Base-by-base conservation (phyloP, 37 sponge, comb jelly and placozoan genomes). In the Oopsacas minuta region DNA sequence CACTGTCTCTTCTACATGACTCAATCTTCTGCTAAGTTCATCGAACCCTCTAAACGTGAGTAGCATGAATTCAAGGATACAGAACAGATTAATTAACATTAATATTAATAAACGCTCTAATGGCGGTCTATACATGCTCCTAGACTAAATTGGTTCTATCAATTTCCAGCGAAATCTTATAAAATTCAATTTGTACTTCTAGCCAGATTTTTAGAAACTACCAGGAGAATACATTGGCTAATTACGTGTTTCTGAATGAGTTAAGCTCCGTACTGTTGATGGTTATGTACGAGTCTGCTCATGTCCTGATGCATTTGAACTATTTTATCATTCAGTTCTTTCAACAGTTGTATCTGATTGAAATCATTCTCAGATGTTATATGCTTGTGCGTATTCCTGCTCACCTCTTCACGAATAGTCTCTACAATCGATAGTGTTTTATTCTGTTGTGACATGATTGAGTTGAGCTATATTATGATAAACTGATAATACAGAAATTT, bases 191-290 rank as follows among this genome's bases (percentile, higher is more conserved):
- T n/a, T n/a, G n/a, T n/a, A n/a, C n/a, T n/a, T n/a, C n/a, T n/a
- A n/a, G n/a, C n/a, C n/a, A n/a, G 12, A 42, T 42, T 42, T 15
- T 15, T 42, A 42, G 49, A 42, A 15, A 17, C 75, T 61, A 61
- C 20, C 30, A 34, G n/a, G n/a, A n/a, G 28, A 61, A 61, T 61
- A 61, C 75, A 61, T 25, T 61, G 30, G 75, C 75, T 61, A 61
- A 61, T 61, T 61, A 61, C 75, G 75, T 61, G 75, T 61, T 61
- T 3, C 28, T n/a, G 75, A 61, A 10, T 61, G 75, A 61, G 75
- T 61, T 61, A 61, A 61, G 75, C 75, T 61, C 75, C 75, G 75
- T 61, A 61, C 75, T 61, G 75, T 61, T 61, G 75, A 5, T 61
- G 75, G 30, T 5, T 61, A 10, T 61, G 75, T 61, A 61, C 28